Conservation (phyloP, 2,113 vertebrate genomes). For the Oncorhynchus nerka region DNA sequence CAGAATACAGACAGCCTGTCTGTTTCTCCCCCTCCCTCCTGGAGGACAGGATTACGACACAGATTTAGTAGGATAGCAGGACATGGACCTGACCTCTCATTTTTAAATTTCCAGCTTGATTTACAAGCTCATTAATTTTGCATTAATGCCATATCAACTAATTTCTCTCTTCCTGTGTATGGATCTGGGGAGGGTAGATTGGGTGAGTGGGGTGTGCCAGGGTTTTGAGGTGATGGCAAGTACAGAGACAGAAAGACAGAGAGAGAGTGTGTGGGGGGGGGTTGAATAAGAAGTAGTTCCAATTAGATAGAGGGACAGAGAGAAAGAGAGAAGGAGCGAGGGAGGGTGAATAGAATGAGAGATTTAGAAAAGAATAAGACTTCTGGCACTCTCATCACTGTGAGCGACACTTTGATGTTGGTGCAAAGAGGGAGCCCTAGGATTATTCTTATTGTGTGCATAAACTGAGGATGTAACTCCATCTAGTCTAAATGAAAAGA, state of each 20-base stretch:
- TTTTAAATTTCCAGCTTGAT: background rate
- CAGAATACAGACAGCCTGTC: background rate
- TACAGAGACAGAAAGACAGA: background rate
- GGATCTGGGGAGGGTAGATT: background rate
- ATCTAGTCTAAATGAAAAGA: background rate
- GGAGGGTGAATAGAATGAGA: background rate
- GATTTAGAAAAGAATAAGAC: background rate
- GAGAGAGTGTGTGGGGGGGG: background rate
- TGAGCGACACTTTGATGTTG: constrained; percentile 2
- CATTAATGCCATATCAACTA: no score
- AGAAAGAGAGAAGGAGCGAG: background rate
- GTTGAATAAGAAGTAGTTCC: no score
- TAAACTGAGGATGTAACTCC: background rate
- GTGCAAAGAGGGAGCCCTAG: background rate
- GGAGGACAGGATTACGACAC: background rate
- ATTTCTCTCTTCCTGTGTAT: background rate
- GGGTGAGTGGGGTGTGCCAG: background rate
- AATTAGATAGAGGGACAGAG: background rate
- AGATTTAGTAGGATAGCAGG: no score
- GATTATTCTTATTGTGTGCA: constrained; percentile 12
- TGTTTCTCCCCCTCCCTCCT: background rate
- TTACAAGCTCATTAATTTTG: background rate
- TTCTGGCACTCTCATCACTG: background rate
- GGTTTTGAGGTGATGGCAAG: background rate
- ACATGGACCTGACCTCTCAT: no score